Evolutionary conservation across 2,888 invertebrate genomes (phyloP).

Genomic region (Tenthredo notha): DNA sequence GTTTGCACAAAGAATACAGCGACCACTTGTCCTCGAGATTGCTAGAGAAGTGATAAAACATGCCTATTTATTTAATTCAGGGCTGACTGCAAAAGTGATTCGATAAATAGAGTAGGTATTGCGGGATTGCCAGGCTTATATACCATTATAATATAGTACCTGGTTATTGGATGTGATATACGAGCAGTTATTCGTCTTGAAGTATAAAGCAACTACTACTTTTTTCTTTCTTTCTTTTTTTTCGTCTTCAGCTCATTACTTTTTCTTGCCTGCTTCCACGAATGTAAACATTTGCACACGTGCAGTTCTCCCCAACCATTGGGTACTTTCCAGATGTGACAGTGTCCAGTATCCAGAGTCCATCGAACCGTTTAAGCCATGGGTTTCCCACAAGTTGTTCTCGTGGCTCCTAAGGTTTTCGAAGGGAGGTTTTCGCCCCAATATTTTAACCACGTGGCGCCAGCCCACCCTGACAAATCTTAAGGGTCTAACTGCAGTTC

Average conservation of each 20-base stretch:
- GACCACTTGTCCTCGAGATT: conserved; percentile 15
- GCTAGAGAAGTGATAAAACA: conserved; percentile 5
- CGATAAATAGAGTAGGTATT: conserved; percentile 7
- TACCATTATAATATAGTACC: neutral
- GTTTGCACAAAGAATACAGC: conserved; percentile 33
- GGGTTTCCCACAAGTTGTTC: conserved; percentile 38
- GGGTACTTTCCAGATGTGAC: conserved; percentile 32
- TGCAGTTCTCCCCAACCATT: conserved; percentile 3
- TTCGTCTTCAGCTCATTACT: neutral
- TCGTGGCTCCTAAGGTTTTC: neutral
- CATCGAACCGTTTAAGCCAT: conserved; percentile 26
- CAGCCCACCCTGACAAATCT: conserved; percentile 47
- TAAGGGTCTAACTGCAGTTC: conserved; percentile 40
- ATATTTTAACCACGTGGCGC: conserved; percentile 51
- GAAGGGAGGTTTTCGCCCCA: conserved; percentile 28
- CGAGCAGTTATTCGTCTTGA: neutral
- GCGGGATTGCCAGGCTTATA: neutral
- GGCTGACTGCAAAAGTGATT: conserved; percentile 31
- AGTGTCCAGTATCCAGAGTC: conserved; percentile 37
- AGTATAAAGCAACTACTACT: neutral
- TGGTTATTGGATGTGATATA: neutral
- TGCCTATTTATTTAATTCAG: conserved; percentile 30
- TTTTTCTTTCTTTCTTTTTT: neutral
- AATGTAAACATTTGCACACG: conserved; percentile 41
- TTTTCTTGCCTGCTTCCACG: conserved; percentile 4